Percentiles rank a stretch among this genome's conserved stretches.
These are phyloP conservation scores for Diabrotica balteata DNA, from an alignment of 2,888 invertebrate species.

Conservation along the genomic window DNA sequence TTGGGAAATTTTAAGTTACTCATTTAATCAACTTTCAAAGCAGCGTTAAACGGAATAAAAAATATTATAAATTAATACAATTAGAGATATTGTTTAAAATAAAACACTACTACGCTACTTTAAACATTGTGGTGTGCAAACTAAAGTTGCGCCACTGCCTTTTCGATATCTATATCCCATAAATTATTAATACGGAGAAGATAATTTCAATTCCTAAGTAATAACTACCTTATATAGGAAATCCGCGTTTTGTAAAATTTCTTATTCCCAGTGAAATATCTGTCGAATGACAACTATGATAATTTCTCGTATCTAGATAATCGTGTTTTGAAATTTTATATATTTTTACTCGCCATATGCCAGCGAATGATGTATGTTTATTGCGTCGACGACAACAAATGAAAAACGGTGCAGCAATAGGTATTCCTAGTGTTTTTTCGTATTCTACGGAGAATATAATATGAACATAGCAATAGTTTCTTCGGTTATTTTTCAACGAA, in stretches of 20 bases:
- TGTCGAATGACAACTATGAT: slow-evolving; percentile 29
- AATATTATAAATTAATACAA: too few species aligned
- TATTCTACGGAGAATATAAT: too few species aligned
- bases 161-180: slow-evolving; percentile 7
- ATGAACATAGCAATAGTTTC: too few species aligned
- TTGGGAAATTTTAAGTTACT: too few species aligned
- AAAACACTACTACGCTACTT: too few species aligned
- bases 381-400: slow-evolving; percentile 22
- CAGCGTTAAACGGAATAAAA: too few species aligned
- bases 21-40: too few species aligned
- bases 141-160: background rate
- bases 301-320: slow-evolving; percentile 30
- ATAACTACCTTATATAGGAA: slow-evolving; percentile 31
- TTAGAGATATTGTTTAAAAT: too few species aligned
- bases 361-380: slow-evolving; percentile 27
- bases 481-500: too few species aligned
- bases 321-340: slow-evolving; percentile 20
- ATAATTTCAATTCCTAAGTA: slow-evolving; percentile 30
- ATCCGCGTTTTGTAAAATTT: slow-evolving; percentile 29
- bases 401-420: slow-evolving; percentile 15
- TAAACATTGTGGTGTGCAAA: too few species aligned
- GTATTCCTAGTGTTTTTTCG: too few species aligned
- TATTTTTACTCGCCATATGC: slow-evolving; percentile 23
- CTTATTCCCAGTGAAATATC: slow-evolving; percentile 31
- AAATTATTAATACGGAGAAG: slow-evolving; percentile 26